Evolutionary conservation across 2,888 invertebrate genomes (phyloP), one percentile per base, ranked within the genome.

Genomic region (Panzeria rudis): DNA sequence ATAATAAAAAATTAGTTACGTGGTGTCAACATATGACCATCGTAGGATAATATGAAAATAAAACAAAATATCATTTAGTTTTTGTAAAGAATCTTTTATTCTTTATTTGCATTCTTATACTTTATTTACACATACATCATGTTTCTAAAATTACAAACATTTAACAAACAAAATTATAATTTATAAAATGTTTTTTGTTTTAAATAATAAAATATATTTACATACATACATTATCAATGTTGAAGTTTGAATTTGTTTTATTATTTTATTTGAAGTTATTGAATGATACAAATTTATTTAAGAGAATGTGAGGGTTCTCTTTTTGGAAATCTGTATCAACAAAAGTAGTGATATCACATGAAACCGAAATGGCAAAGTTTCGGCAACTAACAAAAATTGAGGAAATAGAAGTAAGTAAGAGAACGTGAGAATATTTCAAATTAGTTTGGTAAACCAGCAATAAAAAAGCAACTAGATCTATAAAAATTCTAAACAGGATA

Each of bases 31-130:
- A n/a, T n/a, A n/a, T n/a, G n/a, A n/a, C n/a, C n/a, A n/a, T n/a
- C n/a, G n/a, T n/a, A n/a, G n/a, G n/a, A 41, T 41, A 41, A 15
- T 50, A 23, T 2, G 25, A 25, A 69, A 54, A 44, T 54, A 35
- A 44, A 79, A 38, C 72, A 38, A 38, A 15, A 20, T 20, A 15
- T 5, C 2, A 25, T 47, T 86, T 82, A 75, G 44, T 88, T 79
- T 90, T 89, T 88, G 86, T 85, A 89, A 91, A 92, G 92, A 92
- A 92, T 90, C 87, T 89, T 90, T 89, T 89, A 89, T 91, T 92
- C 92, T 92, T 91, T 90, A 90, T 91, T 91, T 92, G 92, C 92
- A 91, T 87, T 89, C 91, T 91, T 92, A 89, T 88, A 89, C 80
- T 88, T 87, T 89, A 87, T 84, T 86, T 89, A 89, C 88, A 84